These are phyloP conservation scores for Zootermopsis nevadensis DNA, from an alignment of 2,888 invertebrate species.

Conservation along the genomic window DNA sequence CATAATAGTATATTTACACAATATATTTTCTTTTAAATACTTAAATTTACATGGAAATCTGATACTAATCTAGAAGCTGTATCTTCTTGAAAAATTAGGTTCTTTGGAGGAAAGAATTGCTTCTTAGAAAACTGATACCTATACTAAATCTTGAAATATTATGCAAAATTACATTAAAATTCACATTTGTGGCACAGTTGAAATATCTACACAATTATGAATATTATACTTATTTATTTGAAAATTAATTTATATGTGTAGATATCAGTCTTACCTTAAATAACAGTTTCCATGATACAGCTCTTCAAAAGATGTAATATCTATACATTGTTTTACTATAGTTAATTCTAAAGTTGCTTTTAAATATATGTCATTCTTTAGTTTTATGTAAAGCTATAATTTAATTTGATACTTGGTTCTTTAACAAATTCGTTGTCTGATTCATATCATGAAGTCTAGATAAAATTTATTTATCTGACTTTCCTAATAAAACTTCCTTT, in stretches of 20 bases:
- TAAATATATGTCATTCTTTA: background rate
- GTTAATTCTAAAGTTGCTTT: background rate
- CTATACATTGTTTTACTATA: background rate
- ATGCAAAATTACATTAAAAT: background rate
- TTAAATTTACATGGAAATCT: constrained; percentile 23
- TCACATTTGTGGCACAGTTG: background rate
- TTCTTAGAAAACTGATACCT: background rate
- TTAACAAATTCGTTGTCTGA: constrained; percentile 23
- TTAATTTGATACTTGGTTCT: background rate
- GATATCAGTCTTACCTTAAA: constrained; percentile 26
- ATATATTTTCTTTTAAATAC: constrained; percentile 16
- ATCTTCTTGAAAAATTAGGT: background rate
- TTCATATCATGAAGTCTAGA: background rate
- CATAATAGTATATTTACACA: constrained; percentile 25
- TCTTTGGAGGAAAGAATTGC: background rate
- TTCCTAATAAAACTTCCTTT: background rate
- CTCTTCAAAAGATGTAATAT: constrained; percentile 12
- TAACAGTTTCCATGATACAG: constrained; percentile 27
- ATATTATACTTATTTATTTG: background rate
- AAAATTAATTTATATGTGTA: constrained; percentile 3
- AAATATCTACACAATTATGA: constrained; percentile 4
- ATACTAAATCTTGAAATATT: background rate
- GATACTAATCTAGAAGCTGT: constrained; percentile 26
- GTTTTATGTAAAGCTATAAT: background rate
- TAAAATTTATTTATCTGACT: background rate